Conservation (phyloP, 2,113 vertebrate species). For the Rafetus swinhoei region DNA sequence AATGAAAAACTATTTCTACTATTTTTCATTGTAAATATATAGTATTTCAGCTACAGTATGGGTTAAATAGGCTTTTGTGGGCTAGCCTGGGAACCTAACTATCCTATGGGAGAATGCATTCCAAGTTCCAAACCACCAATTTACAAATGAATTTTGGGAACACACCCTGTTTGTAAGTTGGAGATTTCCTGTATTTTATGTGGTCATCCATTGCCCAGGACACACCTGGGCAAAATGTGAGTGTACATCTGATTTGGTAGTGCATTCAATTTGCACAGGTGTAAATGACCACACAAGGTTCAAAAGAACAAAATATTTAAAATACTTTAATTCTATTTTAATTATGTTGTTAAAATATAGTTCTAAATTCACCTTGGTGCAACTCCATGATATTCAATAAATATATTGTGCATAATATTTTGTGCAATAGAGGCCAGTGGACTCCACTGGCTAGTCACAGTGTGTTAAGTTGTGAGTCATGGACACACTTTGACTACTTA, state of each 20-base stretch:
- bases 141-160: no score
- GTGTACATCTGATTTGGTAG: neutral
- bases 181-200: neutral
- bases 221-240: neutral
- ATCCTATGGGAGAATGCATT: no score
- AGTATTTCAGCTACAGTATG: no score
- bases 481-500: neutral
- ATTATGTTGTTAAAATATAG: neutral
- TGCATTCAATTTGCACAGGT: neutral
- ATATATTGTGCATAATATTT: neutral
- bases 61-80: no score
- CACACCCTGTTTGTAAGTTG: no score
- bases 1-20: no score
- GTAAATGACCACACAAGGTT: neutral
- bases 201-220: no score
- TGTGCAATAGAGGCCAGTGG: no score
- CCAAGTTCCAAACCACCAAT: no score
- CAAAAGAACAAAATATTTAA: neutral
- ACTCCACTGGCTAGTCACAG: neutral
- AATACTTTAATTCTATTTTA: neutral
- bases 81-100: no score
- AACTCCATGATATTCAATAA: fast-evolving
- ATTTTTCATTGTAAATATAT: no score
- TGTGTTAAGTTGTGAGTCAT: neutral
- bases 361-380: neutral